Evolutionary conservation across 1,140 invertebrate genomes (phyloP), one percentile per base, ranked within the genome.

Genomic region (Scaptodrosophila lebanonensis): DNA sequence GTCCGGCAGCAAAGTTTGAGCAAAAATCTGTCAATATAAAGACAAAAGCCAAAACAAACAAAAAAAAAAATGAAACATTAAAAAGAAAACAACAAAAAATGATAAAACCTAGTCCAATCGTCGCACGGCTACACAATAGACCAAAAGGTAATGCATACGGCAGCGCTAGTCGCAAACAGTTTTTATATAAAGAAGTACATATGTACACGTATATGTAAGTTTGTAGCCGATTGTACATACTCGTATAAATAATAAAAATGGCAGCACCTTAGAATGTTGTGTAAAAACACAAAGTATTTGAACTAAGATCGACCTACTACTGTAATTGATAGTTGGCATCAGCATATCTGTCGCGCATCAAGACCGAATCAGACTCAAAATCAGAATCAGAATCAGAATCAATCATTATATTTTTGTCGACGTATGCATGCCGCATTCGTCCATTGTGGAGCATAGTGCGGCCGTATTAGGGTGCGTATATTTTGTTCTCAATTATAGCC

Each of bases 1-100:
- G 83, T 85, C 71, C 79, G 83, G 83, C 83, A 85, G 83, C 83
- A 83, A 85, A 85, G 83, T 85, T 85, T 82, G 84, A 85, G 83
- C 83, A 85, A 85, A 84, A 85, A 85, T 85, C 72, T 85, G 83
- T 85, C 83, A 82, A 82, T 56, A 83, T 85, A 84, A 68, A 83
- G 83, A 82, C 83, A 85, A 82, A 58, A 43, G 53, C 64, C 64
- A 67, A 64, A 62, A 69, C 36, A 44, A 43, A 58, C 30, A 38
- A 36, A 25, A 38, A 39, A 12, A 48, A 22, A 40, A 18, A 43
- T 25, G 16, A 27, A 25, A 13, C 0, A 27, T 33, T 20, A 32
- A 12, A 4, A 29, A 47, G 11, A 32, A 16, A 44, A 27, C 15
- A 13, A 38, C 40, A 22, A 22, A 53, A 54, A 30, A 27, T 18